A percentile compares a stretch with the other conserved stretches of the same genome.
Conservation (phyloP, 2,888 invertebrate genomes). For the Aplocera efformata region DNA sequence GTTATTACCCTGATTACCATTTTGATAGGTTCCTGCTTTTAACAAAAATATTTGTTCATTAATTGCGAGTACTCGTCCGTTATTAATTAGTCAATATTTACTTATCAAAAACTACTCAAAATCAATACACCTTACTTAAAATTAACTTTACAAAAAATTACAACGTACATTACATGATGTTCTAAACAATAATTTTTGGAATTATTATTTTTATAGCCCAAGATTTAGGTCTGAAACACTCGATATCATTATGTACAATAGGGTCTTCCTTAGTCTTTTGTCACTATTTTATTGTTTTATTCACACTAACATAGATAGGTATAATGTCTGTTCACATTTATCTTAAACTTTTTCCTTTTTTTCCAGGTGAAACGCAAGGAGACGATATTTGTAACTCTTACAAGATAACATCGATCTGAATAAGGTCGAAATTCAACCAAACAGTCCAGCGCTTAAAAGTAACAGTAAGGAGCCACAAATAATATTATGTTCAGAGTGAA, state of each 20-base stretch:
- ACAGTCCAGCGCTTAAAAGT: too few relatives aligned
- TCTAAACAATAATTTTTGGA: slow-evolving; percentile 34
- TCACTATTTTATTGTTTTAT: slow-evolving; percentile 74
- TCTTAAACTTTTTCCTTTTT: too few relatives aligned
- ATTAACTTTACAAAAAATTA: slow-evolving; percentile 74
- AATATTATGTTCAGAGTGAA: too few relatives aligned
- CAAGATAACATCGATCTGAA: too few relatives aligned
- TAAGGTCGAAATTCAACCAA: too few relatives aligned
- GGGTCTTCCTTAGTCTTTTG: slow-evolving; percentile 58
- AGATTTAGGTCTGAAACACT: slow-evolving; percentile 53
- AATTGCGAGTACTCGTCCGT: slow-evolving; percentile 58
- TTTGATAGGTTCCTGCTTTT: slow-evolving; percentile 32
- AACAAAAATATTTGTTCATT: slow-evolving; percentile 20
- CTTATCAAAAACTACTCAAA: slow-evolving; percentile 79
- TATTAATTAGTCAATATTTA: slow-evolving; percentile 65
- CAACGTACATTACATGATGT: slow-evolving; percentile 62
- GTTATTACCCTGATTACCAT: slow-evolving; percentile 73
- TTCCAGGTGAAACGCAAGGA: too few relatives aligned
- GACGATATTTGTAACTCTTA: too few relatives aligned
- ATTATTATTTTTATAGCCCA: slow-evolving; percentile 35
- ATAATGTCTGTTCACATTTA: slow-evolving; percentile 41
- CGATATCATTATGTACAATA: slow-evolving; percentile 48
- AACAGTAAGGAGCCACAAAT: too few relatives aligned
- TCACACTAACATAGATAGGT: slow-evolving; percentile 50
- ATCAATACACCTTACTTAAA: slow-evolving; percentile 64